Conservation (phyloP, 37 sponge, comb jelly and placozoan species). For the Mnemiopsis leidyi region DNA sequence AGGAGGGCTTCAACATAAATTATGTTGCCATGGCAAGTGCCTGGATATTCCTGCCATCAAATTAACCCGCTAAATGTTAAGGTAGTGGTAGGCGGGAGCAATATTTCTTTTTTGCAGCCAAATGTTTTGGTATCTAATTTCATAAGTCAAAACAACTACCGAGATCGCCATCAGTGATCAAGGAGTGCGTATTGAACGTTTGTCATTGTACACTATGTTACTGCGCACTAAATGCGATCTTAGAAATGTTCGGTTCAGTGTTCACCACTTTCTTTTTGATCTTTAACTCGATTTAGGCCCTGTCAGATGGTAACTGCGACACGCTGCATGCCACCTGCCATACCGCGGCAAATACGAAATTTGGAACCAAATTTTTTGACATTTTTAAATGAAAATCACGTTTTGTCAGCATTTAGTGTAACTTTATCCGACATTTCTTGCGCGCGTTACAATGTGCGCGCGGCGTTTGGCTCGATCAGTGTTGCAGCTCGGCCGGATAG, state of each 20-base stretch:
- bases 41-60: too few species aligned
- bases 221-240: background rate
- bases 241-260: background rate
- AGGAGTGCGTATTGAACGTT: too few species aligned
- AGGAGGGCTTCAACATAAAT: too few species aligned
- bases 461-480: background rate
- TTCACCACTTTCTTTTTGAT: background rate
- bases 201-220: too few species aligned
- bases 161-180: too few species aligned
- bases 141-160: too few species aligned
- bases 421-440: background rate
- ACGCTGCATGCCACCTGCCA: slow-evolving; percentile 18
- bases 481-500: background rate
- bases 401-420: slow-evolving; percentile 47
- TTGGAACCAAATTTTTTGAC: slow-evolving; percentile 34
- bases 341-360: slow-evolving; percentile 53
- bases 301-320: background rate
- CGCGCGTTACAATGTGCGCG: slow-evolving; percentile 27
- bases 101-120: too few species aligned
- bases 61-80: too few species aligned
- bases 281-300: background rate
- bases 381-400: background rate
- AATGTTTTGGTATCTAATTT: too few species aligned
- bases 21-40: too few species aligned
- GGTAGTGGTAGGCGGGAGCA: too few species aligned